Conservation (phyloP, 2,113 vertebrate genomes). For the Epinephelus moara region DNA sequence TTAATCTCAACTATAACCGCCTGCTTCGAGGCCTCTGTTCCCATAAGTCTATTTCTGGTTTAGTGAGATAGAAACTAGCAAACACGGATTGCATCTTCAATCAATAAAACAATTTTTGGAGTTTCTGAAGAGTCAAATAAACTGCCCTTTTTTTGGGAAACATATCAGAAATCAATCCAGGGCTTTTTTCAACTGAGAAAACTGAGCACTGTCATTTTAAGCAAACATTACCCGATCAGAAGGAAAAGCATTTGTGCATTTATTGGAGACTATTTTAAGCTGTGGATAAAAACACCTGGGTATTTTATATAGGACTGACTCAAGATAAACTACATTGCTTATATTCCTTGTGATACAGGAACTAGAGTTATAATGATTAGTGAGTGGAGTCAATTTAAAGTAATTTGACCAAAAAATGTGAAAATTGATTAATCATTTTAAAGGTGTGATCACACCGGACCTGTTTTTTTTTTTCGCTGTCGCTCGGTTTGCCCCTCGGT, state of each 20-base stretch:
- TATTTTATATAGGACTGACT: not conserved
- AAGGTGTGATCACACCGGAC: too few species aligned
- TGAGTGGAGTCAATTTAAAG: too few species aligned
- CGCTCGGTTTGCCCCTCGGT: too few species aligned
- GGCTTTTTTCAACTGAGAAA: not conserved
- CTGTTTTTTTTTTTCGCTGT: too few species aligned
- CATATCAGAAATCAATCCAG: not conserved
- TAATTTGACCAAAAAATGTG: too few species aligned
- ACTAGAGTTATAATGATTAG: too few species aligned
- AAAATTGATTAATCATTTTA: too few species aligned
- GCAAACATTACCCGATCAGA: not conserved
- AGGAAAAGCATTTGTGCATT: not conserved
- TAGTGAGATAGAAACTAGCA: conserved; percentile 13
- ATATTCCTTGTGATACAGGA: too few species aligned
- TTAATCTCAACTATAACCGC: conserved; percentile 44
- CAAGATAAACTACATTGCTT: not conserved
- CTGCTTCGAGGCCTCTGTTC: conserved; percentile 22
- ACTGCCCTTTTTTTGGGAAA: not conserved
- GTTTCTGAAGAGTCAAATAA: not conserved
- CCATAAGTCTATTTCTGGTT: conserved; percentile 4
- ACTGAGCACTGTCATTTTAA: not conserved
- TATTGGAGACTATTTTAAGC: not conserved
- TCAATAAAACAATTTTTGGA: conserved; percentile 15
- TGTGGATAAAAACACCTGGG: not conserved
- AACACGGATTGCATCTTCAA: conserved; percentile 1